A percentile compares a stretch with the other conserved stretches of the same genome.
Evolutionary conservation across 2,797 vertebrate genomes (phyloP).

Genomic region (Eidolon dupreanum): DNA sequence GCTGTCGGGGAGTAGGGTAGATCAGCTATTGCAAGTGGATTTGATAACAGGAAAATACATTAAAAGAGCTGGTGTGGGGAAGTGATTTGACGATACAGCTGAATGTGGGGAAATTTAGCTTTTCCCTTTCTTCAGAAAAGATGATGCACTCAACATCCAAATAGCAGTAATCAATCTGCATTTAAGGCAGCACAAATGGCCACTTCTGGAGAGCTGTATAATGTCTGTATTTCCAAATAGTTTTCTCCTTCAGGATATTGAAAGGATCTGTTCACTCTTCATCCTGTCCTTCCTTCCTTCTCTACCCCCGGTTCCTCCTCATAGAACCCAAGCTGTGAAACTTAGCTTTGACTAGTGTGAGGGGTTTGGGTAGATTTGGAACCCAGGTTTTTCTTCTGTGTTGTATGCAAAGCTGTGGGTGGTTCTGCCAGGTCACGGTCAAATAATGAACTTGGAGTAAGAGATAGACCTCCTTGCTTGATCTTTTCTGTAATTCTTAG

Average conservation of each 20-base stretch:
- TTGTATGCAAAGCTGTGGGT: not conserved
- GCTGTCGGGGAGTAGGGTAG: slow-evolving; percentile 6
- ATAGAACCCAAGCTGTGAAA: not conserved
- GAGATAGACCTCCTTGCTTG: not conserved
- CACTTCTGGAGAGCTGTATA: slow-evolving; percentile 76
- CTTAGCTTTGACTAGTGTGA: not conserved
- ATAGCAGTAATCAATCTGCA: slow-evolving; percentile 83
- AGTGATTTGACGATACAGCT: slow-evolving; percentile 77
- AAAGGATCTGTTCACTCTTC: slow-evolving; percentile 63
- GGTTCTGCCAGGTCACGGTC: not conserved
- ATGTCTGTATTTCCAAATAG: slow-evolving; percentile 74
- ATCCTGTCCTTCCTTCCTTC: not conserved
- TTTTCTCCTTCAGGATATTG: slow-evolving; percentile 75
- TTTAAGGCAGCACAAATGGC: slow-evolving; percentile 82
- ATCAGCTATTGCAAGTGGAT: slow-evolving; percentile 63
- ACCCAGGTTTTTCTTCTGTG: not conserved
- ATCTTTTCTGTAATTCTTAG: not conserved
- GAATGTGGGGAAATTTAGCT: slow-evolving; percentile 81
- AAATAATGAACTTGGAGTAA: slow-evolving; percentile 7
- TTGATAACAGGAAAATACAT: slow-evolving; percentile 76
- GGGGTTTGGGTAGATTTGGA: not conserved
- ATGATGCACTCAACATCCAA: slow-evolving; percentile 83
- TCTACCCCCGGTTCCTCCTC: slow-evolving; percentile 12
- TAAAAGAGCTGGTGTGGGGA: slow-evolving; percentile 73
- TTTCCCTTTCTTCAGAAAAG: slow-evolving; percentile 80